Evolutionary conservation across 2,888 invertebrate species (phyloP).

Genomic region (Agrypnus murinus): DNA sequence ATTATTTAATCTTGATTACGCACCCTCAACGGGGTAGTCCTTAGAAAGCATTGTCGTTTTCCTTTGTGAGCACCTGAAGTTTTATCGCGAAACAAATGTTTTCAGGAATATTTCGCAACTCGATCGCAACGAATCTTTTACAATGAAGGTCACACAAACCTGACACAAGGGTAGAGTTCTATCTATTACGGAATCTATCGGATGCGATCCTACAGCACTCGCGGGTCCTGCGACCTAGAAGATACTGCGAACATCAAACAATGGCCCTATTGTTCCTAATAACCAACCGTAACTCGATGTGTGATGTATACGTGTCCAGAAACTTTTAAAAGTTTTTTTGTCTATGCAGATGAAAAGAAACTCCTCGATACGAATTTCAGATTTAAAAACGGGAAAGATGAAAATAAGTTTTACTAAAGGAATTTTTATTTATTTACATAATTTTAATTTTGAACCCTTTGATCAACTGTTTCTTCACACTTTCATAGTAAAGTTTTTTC

Average conservation of each 20-base stretch:
- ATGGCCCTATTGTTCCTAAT: conserved; percentile 30
- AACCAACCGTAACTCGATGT: conserved; percentile 19
- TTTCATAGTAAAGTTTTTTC: too few species aligned
- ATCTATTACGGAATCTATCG: conserved; percentile 32
- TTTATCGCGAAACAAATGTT: conserved; percentile 20
- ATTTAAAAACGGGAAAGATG: not conserved
- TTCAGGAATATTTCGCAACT: conserved; percentile 11
- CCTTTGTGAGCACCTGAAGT: not conserved
- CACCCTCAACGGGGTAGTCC: not conserved
- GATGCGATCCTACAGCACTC: conserved; percentile 30
- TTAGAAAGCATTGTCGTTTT: conserved; percentile 1
- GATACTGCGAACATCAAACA: conserved; percentile 40
- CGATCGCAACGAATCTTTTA: conserved; percentile 16
- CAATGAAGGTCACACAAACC: conserved; percentile 27
- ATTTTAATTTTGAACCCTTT: not conserved
- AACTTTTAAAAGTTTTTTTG: not conserved
- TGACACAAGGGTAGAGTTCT: conserved; percentile 33
- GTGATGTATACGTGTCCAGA: conserved; percentile 8
- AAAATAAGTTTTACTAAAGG: not conserved
- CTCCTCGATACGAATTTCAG: not conserved
- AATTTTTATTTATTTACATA: not conserved
- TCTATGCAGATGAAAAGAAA: not conserved
- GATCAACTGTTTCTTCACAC: too few species aligned
- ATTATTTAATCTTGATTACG: conserved; percentile 1
- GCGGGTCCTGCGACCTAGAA: conserved; percentile 28